These are phyloP conservation scores for Cerceris ruficornis DNA, from an alignment of 2,888 invertebrate genomes.

Conservation along the genomic window DNA sequence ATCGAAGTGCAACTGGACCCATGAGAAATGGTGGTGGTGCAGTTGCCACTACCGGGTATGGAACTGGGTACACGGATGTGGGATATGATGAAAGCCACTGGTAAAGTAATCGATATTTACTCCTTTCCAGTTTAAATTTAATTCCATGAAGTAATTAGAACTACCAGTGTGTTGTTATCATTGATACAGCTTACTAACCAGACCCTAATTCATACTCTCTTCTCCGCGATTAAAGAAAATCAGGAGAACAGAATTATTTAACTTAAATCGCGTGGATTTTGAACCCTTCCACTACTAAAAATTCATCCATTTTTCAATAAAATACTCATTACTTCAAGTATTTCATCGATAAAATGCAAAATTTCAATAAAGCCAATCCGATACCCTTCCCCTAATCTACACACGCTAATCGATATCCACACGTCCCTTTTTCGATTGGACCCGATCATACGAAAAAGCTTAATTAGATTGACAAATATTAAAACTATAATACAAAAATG, in stretches of 20 bases:
- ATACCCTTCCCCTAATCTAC: too few relatives aligned
- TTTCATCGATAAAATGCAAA: too few relatives aligned
- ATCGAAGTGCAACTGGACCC: conserved; percentile 77
- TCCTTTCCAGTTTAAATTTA: conserved; percentile 19
- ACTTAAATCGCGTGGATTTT: too few relatives aligned
- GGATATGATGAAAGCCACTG: conserved; percentile 75
- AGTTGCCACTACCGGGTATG: conserved; percentile 76
- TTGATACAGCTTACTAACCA: background rate
- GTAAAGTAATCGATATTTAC: conserved; percentile 53
- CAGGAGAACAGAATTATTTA: too few relatives aligned
- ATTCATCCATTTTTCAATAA: background rate
- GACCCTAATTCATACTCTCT: background rate
- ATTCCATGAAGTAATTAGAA: conserved; percentile 9
- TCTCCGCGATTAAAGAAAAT: background rate
- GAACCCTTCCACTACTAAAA: background rate
- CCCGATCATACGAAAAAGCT: too few relatives aligned
- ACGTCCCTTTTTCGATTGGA: too few relatives aligned
- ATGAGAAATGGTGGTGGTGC: conserved; percentile 80
- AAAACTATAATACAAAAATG: too few relatives aligned
- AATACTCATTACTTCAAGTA: too few relatives aligned
- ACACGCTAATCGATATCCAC: too few relatives aligned
- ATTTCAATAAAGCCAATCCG: too few relatives aligned
- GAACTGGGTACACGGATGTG: conserved; percentile 78
- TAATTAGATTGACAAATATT: too few relatives aligned
- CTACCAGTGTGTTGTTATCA: conserved; percentile 1